Evolutionary conservation across 2,888 invertebrate species (phyloP), one percentile per base, ranked within the genome.

Genomic region (Nemurella pictetii): DNA sequence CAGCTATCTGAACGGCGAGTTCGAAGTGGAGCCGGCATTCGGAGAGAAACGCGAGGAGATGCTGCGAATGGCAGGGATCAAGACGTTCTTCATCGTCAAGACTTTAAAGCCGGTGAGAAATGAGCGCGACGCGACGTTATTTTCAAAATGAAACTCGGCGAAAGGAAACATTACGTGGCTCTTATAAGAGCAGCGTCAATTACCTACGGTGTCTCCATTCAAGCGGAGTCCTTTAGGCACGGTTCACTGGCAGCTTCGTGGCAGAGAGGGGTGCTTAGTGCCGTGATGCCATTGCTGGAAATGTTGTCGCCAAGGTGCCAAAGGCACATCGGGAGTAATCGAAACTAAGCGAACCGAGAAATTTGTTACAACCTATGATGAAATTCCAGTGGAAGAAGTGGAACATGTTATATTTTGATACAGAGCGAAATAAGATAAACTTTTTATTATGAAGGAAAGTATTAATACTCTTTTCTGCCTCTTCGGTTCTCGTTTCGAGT

Each of bases 41-140:
- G 98, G 98, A 0, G 97, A 97, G 90, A 95, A 95, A 87, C 93
- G 98, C n/a, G 98, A 98, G 89, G 98, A 98, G 90, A 94, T 96
- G 88, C 91, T 98, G 85, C 93, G 96, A 82, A 95, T 95, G 89
- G 97, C 97, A 4, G 97, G 97, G 86, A 93, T 98, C 88, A 96
- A 96, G 91, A 98, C 98, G 2, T 98, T 95, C 91, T 97, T 98
- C 91, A 98, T 98, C 88, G 95, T 95, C 73, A 94, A 94, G 90
- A 96, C 97, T 85, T 91, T 97, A 82, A 96, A 95, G 90, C 97
- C 96, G 89, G 91, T 91, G 85, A 88, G n/a, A 78, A 78, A 78
- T 30, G n/a, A 78, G 20, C 15, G 55, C 0, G 30, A 28, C n/a
- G 26, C 15, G 28, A 78, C 30, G 5, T 28, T 74, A 74, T 74